These are phyloP conservation scores for Tribolium madens DNA, from an alignment of 1,140 invertebrate genomes.

Conservation along the genomic window DNA sequence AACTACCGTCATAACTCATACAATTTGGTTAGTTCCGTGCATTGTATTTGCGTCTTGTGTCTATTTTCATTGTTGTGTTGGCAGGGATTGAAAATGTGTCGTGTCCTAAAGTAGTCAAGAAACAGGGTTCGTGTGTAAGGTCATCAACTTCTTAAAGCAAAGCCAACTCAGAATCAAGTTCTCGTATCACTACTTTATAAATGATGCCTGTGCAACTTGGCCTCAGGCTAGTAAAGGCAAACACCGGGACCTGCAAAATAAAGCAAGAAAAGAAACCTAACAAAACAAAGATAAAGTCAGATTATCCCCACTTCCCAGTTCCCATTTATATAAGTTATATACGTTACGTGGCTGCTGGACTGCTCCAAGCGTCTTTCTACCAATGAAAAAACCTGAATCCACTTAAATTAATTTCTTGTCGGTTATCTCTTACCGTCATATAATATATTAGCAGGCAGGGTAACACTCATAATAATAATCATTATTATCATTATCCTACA, in stretches of 20 bases:
- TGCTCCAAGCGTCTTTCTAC: slow-evolving; percentile 32
- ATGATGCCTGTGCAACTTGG: slow-evolving; percentile 63
- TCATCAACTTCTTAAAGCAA: slow-evolving; percentile 62
- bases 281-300: slow-evolving; percentile 62
- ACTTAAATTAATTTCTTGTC: slow-evolving; percentile 33
- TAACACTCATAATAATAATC: slow-evolving; percentile 15
- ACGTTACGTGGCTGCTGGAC: slow-evolving; percentile 29
- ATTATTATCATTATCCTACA: slow-evolving; percentile 9
- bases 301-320: slow-evolving; percentile 58
- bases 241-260: slow-evolving; percentile 65
- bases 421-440: slow-evolving; percentile 4
- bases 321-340: slow-evolving; percentile 39
- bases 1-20: not conserved
- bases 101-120: slow-evolving; percentile 40
- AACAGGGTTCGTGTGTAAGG: slow-evolving; percentile 58
- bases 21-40: slow-evolving; percentile 26
- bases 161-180: slow-evolving; percentile 62
- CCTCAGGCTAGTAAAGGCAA: slow-evolving; percentile 61
- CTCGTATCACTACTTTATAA: slow-evolving; percentile 64
- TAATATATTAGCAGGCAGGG: slow-evolving; percentile 14
- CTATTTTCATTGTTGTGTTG: slow-evolving; percentile 26
- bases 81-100: slow-evolving; percentile 42
- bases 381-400: slow-evolving; percentile 18
- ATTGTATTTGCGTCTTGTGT: slow-evolving; percentile 9
- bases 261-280: slow-evolving; percentile 61